phyloP scores from a whole-genome alignment of 2,888 invertebrate species.

The Conops quadrifasciatus region DNA sequence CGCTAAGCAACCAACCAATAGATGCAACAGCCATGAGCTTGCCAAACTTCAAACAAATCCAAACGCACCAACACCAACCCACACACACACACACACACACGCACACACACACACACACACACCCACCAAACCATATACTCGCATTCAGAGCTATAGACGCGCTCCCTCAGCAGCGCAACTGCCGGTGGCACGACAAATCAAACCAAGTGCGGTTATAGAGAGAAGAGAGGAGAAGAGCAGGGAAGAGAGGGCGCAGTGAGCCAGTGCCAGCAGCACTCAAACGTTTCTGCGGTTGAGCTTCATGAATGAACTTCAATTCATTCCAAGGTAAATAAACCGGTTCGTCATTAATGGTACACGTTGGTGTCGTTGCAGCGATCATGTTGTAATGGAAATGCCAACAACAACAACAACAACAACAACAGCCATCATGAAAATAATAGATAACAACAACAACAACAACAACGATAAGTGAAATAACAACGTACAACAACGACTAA shows the following conservation, averaged over 20 bases:
- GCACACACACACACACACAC: no score
- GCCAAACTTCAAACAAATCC: background rate
- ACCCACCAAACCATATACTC: no score
- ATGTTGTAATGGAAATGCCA: conserved; percentile 17
- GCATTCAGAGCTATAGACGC: no score
- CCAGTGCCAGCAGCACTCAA: background rate
- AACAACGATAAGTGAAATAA: background rate
- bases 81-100: no score
- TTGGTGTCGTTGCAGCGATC: conserved; percentile 15
- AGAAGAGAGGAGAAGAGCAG: no score
- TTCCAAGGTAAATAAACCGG: conserved; percentile 48
- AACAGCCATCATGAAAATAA: background rate
- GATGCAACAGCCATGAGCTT: background rate
- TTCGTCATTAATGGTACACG: conserved; percentile 42
- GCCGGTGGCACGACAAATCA: conserved; percentile 32
- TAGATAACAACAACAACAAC: conserved; percentile 1
- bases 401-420: background rate
- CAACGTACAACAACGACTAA: no score
- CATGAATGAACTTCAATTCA: conserved; percentile 47
- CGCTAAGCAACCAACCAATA: conserved; percentile 17
- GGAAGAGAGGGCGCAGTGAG: background rate
- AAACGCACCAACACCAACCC: background rate
- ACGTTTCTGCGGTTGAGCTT: conserved; percentile 24
- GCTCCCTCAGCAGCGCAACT: no score
- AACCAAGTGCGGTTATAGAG: no score